phyloP scores from a whole-genome alignment of 2,797 vertebrate species.

The Anguilla obscura region DNA sequence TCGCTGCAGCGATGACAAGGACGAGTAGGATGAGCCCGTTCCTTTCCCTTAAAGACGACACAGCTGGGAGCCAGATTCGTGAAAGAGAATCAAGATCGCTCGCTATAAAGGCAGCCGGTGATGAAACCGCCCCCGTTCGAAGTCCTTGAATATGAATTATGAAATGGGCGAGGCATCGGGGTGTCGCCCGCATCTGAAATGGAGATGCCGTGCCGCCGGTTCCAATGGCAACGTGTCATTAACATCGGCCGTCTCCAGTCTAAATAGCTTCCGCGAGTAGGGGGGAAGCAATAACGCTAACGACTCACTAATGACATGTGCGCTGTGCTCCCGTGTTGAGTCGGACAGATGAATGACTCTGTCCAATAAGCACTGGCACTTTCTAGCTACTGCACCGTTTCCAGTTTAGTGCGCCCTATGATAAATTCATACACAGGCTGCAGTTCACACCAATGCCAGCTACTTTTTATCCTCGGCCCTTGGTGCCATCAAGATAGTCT shows the following conservation, averaged over 20 bases:
- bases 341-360: not conserved
- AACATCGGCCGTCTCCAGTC: not conserved
- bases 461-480: not conserved
- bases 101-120: not conserved
- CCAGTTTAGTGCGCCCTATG: not conserved
- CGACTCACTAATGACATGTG: not conserved
- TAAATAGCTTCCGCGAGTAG: not conserved
- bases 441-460: not conserved
- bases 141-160: not conserved
- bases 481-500: not conserved
- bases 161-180: not conserved
- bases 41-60: not conserved
- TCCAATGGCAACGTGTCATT: not conserved
- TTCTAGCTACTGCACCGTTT: not conserved
- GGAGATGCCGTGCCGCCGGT: not conserved
- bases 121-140: not conserved
- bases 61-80: not conserved
- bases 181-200: not conserved
- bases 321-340: not conserved
- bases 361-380: not conserved
- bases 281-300: not conserved
- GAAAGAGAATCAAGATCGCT: not conserved
- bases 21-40: not conserved
- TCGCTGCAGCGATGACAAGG: not conserved
- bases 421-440: not conserved